Evolutionary conservation across 2,113 vertebrate species (phyloP).

Genomic region (Upupa epops): DNA sequence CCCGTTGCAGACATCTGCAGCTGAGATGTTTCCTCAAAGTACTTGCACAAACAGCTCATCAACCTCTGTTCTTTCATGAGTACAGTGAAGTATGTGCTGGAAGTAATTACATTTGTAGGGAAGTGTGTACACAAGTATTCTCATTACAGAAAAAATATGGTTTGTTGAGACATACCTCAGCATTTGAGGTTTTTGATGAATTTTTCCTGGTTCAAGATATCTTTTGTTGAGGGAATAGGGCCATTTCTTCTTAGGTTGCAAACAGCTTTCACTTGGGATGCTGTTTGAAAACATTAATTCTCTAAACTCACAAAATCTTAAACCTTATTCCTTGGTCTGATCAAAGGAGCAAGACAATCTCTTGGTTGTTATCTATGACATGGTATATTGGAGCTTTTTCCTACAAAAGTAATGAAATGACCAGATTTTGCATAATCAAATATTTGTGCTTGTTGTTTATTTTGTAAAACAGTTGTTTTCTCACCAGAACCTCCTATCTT

Average conservation of each 20-base stretch:
- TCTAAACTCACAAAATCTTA: background rate
- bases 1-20: background rate
- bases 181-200: background rate
- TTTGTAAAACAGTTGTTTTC: background rate
- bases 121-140: background rate
- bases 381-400: background rate
- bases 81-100: background rate
- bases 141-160: background rate
- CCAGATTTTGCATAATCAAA: background rate
- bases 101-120: accelerated
- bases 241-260: background rate
- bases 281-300: background rate
- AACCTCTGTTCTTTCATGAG: background rate
- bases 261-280: background rate
- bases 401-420: background rate
- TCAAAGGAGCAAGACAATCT: background rate
- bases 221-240: background rate
- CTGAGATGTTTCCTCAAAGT: background rate
- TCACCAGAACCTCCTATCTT: background rate
- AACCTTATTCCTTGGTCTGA: background rate
- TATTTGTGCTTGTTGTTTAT: constrained; percentile 3
- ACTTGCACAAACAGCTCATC: background rate
- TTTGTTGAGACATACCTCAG: background rate
- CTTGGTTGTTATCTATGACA: background rate
- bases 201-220: background rate